Base-by-base conservation (phyloP, 2,113 vertebrate species). In the Siniperca chuatsi region DNA sequence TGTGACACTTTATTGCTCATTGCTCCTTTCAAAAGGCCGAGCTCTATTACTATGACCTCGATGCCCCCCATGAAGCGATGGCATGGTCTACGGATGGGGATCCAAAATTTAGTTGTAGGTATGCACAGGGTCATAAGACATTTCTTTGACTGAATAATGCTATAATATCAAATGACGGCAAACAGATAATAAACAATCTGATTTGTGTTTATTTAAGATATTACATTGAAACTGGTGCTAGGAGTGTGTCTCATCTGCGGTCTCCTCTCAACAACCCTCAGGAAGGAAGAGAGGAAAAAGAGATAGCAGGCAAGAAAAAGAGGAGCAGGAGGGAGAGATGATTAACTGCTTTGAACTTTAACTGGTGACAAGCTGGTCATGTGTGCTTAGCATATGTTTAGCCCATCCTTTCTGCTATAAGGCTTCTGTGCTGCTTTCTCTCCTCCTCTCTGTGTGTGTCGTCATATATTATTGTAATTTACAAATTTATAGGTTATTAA, bases 281-380 rank as follows among this genome's bases (percentile, higher is more conserved):
- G 62, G 42, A 50, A 18, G 20, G 50, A 60, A 62, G 18, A 40
- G 10, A 21, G 60, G 60, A 48, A 64, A 74, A 44, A 23, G 1
- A 16, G 42, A 61, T 4, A 23, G 13, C 23, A 12, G 35, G 46
- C 2, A 21, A 46, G n/a, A 65, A 69, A 57, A 61, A 20, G 57
- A 73, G 8, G 33, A 62, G 50, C 65, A 72, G 40, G 55, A 61
- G 42, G 35, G 9, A 52, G 67, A 62, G 12, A 78, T 90, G 80
- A 90, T 89, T 70, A 85, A 89, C 67, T 60, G 62, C 72, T 75
- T 73, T 89, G 79, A 86, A 85, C 87, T 92, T 86, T 84, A 75
- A 71, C 62, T 82, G 66, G 81, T 75, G 74, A 86, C 74, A 84
- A 60, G 57, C 35, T 65, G 83, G 35, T 86, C 83, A 20, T 80